phyloP scores from a whole-genome alignment of 2,797 vertebrate genomes.

The Aselliscus stoliczkanus region DNA sequence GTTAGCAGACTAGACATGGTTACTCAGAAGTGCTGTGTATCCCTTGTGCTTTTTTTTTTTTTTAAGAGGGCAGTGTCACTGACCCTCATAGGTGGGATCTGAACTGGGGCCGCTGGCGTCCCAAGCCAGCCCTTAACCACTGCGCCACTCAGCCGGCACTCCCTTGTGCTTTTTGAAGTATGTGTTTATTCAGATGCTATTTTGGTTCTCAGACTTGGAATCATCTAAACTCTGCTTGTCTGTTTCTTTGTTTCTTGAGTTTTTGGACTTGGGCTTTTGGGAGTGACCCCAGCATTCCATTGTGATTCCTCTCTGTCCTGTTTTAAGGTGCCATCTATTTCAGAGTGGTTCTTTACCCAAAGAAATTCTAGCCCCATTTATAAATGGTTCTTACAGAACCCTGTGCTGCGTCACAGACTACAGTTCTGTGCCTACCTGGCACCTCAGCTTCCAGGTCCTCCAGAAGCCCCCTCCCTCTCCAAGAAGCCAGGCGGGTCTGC shows the following conservation, averaged over 20 bases:
- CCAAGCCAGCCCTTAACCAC: too few species aligned
- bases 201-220: constrained; percentile 44
- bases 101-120: too few species aligned
- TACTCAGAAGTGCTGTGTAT: constrained; percentile 67
- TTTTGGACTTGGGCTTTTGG: background rate
- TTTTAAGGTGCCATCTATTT: constrained; percentile 53
- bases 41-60: constrained; percentile 76
- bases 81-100: too few species aligned
- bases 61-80: too few species aligned
- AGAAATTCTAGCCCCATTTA: background rate
- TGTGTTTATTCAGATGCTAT: constrained; percentile 57
- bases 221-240: constrained; percentile 39
- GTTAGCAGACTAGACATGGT: constrained; percentile 55
- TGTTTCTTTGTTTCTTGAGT: constrained; percentile 9
- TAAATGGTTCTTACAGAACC: background rate
- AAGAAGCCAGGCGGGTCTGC: background rate
- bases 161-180: constrained; percentile 71
- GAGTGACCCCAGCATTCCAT: background rate
- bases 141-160: too few species aligned
- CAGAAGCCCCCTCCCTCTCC: background rate
- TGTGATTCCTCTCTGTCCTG: constrained; percentile 3
- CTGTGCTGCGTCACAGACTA: background rate
- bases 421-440: background rate
- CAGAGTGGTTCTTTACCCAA: background rate
- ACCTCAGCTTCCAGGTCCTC: background rate